Percentiles rank a stretch among this genome's conserved stretches.
These are phyloP conservation scores for Drosophila longiperda DNA, from an alignment of 2,888 invertebrate species.

Conservation along the genomic window DNA sequence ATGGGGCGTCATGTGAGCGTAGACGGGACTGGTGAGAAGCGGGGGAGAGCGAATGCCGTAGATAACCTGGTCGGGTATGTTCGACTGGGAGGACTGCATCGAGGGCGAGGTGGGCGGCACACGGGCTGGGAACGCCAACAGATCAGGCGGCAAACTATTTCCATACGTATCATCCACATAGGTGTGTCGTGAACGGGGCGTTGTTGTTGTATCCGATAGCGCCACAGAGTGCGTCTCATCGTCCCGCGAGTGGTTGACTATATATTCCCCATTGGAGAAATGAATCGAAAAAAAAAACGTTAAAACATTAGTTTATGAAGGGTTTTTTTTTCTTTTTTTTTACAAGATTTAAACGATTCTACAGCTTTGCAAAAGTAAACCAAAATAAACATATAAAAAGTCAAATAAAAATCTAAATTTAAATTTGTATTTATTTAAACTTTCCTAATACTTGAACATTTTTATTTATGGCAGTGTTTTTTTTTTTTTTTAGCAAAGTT, in stretches of 20 bases:
- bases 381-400: background rate
- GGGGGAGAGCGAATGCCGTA: constrained; percentile 82
- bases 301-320: background rate
- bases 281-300: constrained; percentile 8
- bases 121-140: constrained; percentile 91
- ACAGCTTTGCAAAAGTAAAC: background rate
- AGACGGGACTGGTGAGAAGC: constrained; percentile 88
- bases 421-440: background rate
- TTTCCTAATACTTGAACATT: background rate
- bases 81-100: constrained; percentile 91
- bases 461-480: background rate
- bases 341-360: background rate
- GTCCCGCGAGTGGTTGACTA: constrained; percentile 86
- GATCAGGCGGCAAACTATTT: constrained; percentile 91
- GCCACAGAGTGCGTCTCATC: constrained; percentile 90
- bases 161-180: constrained; percentile 86
- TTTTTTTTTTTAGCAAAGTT: background rate
- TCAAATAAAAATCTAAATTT: no score
- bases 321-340: no score
- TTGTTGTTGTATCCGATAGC: constrained; percentile 86
- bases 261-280: background rate
- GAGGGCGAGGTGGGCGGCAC: constrained; percentile 89
- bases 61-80: constrained; percentile 87
- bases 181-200: constrained; percentile 86
- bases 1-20: constrained; percentile 83